Percentiles rank a stretch among this genome's conserved stretches.
phyloP scores from a whole-genome alignment of 2,888 invertebrate genomes.

The Amaurobius ferox region DNA sequence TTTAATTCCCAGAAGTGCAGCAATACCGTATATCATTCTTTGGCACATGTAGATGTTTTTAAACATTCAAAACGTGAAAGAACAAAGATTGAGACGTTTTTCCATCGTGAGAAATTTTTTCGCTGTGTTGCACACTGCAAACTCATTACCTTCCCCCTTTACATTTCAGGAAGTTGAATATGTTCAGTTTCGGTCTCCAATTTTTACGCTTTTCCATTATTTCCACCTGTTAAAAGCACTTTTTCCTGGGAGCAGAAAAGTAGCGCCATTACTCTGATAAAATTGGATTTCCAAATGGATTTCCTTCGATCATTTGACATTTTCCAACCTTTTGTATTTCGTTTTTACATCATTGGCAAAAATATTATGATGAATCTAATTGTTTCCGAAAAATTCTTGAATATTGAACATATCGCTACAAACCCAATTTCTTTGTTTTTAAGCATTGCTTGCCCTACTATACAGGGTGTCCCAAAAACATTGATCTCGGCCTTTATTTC shows the following conservation, averaged over 20 bases:
- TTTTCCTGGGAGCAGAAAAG: not conserved
- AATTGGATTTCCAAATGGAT: not conserved
- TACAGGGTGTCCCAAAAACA: too few relatives aligned
- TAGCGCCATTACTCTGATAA: not conserved
- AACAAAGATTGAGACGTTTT: not conserved
- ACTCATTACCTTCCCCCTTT: not conserved
- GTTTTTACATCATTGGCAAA: not conserved
- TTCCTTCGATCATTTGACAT: not conserved
- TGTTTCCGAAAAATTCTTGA: too few relatives aligned
- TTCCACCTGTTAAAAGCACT: not conserved
- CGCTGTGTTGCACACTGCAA: not conserved
- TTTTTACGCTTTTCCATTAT: slow-evolving; percentile 3
- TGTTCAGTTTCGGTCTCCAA: not conserved
- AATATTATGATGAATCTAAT: too few relatives aligned
- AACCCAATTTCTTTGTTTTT: too few relatives aligned
- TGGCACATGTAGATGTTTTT: too few relatives aligned
- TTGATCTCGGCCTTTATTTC: too few relatives aligned
- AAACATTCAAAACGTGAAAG: too few relatives aligned
- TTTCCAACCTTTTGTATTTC: not conserved
- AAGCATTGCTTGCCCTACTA: too few relatives aligned
- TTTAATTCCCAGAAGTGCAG: too few relatives aligned
- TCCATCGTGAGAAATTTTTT: not conserved
- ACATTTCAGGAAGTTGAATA: not conserved
- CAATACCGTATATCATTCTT: too few relatives aligned
- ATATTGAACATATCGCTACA: too few relatives aligned